Evolutionary conservation across 2,113 vertebrate genomes (phyloP).

Genomic region (Abramis brama): DNA sequence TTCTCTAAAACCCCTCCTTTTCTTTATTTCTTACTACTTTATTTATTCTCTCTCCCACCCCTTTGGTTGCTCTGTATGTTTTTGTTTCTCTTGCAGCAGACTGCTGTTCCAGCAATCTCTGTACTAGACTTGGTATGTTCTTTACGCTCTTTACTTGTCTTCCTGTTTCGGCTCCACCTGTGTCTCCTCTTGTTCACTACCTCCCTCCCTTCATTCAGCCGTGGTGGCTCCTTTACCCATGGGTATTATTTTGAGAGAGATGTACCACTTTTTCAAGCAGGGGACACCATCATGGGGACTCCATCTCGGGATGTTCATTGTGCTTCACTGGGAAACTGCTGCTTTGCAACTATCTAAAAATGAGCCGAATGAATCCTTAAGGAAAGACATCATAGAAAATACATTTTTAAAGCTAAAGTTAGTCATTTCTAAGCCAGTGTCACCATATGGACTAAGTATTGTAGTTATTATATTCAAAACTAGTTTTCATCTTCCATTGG

Average conservation of each 20-base stretch:
- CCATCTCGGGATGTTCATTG: constrained; percentile 46
- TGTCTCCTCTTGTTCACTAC: constrained; percentile 64
- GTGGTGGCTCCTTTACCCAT: constrained; percentile 34
- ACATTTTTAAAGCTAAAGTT: neutral
- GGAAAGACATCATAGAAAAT: neutral
- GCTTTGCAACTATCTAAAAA: constrained; percentile 30
- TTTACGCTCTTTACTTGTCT: constrained; percentile 75
- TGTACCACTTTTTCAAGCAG: constrained; percentile 33
- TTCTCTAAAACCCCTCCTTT: constrained; percentile 48
- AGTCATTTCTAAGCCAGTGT: neutral
- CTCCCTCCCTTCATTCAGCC: constrained; percentile 62
- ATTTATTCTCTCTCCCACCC: constrained; percentile 55
- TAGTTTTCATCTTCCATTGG: neutral
- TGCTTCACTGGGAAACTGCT: constrained; percentile 37
- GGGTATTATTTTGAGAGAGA: constrained; percentile 11
- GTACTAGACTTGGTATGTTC: constrained; percentile 99
- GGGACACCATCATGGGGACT: constrained; percentile 51
- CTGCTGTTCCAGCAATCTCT: constrained; percentile 99
- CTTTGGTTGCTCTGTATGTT: constrained; percentile 61
- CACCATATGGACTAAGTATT: neutral
- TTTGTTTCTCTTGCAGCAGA: constrained; percentile 90
- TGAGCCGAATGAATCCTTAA: neutral
- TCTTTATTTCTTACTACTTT: constrained; percentile 40
- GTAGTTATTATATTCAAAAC: neutral
- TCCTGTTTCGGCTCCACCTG: constrained; percentile 70